Percentiles rank a stretch among this genome's conserved stretches.
Evolutionary conservation across 2,888 invertebrate species (phyloP).

Genomic region (Microchrysa polita): DNA sequence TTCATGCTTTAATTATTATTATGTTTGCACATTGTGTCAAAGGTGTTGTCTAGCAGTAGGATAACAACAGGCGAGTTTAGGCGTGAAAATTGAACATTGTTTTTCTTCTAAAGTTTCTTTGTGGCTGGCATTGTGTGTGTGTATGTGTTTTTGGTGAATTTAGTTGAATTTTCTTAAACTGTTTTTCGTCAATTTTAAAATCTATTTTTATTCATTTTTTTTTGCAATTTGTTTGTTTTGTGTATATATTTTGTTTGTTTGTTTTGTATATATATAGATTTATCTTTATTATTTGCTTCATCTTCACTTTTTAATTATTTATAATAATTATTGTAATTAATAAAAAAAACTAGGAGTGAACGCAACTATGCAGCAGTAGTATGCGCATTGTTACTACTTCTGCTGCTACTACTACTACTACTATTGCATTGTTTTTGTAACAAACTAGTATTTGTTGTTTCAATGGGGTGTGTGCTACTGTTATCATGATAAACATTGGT

Average conservation of each 20-base stretch:
- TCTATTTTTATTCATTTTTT: conserved; percentile 1
- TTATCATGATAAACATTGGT: conserved; percentile 50
- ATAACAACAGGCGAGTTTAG: conserved; percentile 13
- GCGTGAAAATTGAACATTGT: conserved; percentile 7
- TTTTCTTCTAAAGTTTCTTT: conserved; percentile 21
- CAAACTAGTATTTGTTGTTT: conserved; percentile 54
- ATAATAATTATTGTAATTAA: conserved; percentile 31
- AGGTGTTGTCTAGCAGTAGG: conserved; percentile 18
- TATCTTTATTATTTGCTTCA: conserved; percentile 37
- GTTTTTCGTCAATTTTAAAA: conserved; percentile 6
- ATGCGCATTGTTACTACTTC: conserved; percentile 54
- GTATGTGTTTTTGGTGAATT: not conserved
- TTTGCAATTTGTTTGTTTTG: conserved; percentile 4
- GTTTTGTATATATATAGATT: conserved; percentile 29
- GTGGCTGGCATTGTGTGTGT: not conserved
- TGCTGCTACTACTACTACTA: conserved; percentile 56
- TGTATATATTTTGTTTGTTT: conserved; percentile 21
- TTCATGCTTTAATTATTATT: not conserved
- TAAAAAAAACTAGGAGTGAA: conserved; percentile 44
- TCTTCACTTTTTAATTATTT: conserved; percentile 23
- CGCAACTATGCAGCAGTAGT: conserved; percentile 62
- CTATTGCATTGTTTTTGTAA: conserved; percentile 61
- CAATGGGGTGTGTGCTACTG: conserved; percentile 50
- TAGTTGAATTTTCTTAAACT: not conserved
- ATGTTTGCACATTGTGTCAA: not conserved